These are phyloP conservation scores for Athalia rosae DNA, from an alignment of 2,888 invertebrate species.

Conservation along the genomic window DNA sequence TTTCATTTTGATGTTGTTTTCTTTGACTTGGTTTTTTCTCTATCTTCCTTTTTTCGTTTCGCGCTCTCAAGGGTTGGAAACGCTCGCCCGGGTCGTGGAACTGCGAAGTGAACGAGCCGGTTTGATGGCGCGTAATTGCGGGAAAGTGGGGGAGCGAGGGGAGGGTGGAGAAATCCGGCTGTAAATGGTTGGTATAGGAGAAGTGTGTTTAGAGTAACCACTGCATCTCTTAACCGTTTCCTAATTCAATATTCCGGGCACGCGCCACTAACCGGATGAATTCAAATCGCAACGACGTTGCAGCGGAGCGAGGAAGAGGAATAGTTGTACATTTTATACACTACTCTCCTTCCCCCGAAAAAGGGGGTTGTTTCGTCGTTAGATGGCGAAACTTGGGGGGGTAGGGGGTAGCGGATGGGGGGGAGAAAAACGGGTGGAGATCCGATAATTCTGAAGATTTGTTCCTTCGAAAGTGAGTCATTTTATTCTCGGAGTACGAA, in stretches of 20 bases:
- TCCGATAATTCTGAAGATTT: slow-evolving; percentile 40
- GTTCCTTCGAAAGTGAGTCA: slow-evolving; percentile 2
- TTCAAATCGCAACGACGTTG: slow-evolving; percentile 70
- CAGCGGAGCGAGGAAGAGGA: slow-evolving; percentile 63
- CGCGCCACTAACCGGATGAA: slow-evolving; percentile 72
- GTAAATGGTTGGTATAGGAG: slow-evolving; percentile 34
- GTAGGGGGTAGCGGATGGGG: not conserved
- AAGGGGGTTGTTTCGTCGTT: slow-evolving; percentile 45
- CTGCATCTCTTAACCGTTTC: slow-evolving; percentile 61
- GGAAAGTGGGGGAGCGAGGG: not conserved
- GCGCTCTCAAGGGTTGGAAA: not conserved
- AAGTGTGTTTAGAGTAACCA: slow-evolving; percentile 59
- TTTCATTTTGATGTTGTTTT: too few relatives aligned
- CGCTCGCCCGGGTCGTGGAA: not conserved
- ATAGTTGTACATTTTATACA: slow-evolving; percentile 61
- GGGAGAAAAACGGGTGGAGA: slow-evolving; percentile 17
- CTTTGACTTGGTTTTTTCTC: not conserved
- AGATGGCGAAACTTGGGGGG: slow-evolving; percentile 24
- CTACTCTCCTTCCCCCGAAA: not conserved
- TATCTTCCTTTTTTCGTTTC: not conserved
- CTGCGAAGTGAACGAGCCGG: slow-evolving; percentile 3
- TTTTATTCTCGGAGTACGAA: not conserved
- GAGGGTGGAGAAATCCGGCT: slow-evolving; percentile 44
- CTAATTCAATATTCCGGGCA: slow-evolving; percentile 64
- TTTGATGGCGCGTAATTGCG: slow-evolving; percentile 49